These are phyloP conservation scores for Rhimphoctona megacephalus DNA, from an alignment of 2,888 invertebrate species.

Conservation along the genomic window DNA sequence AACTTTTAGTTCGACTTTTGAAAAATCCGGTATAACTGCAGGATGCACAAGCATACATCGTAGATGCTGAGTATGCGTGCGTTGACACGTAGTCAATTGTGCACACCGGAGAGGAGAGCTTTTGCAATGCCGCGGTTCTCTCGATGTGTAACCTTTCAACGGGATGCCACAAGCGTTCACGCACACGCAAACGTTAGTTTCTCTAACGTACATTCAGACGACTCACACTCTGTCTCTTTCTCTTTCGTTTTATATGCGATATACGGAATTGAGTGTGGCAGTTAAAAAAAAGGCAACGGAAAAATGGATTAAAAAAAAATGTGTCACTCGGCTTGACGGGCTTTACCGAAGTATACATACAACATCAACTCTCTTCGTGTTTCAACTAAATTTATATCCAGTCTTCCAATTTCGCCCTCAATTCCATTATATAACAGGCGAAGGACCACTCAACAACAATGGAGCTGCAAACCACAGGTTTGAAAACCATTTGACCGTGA, in stretches of 20 bases:
- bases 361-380: background rate
- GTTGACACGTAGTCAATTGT: constrained; percentile 33
- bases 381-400: background rate
- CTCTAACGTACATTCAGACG: background rate
- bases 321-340: background rate
- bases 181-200: constrained; percentile 21
- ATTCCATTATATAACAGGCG: background rate
- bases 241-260: background rate
- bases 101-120: constrained; percentile 24
- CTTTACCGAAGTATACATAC: background rate
- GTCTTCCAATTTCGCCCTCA: background rate
- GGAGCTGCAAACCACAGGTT: background rate
- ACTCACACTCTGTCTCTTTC: background rate
- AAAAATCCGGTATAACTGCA: background rate
- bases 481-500: background rate
- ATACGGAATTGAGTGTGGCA: background rate
- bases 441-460: background rate
- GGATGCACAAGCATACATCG: constrained; percentile 13
- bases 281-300: background rate
- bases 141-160: constrained; percentile 41
- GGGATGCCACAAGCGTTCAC: constrained; percentile 42
- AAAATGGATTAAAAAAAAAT: background rate
- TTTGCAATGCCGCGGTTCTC: constrained; percentile 42
- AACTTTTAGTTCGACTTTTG: background rate
- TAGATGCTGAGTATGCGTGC: background rate